phyloP scores from a whole-genome alignment of 2,888 invertebrate species.

The Temnothorax unifasciatus region DNA sequence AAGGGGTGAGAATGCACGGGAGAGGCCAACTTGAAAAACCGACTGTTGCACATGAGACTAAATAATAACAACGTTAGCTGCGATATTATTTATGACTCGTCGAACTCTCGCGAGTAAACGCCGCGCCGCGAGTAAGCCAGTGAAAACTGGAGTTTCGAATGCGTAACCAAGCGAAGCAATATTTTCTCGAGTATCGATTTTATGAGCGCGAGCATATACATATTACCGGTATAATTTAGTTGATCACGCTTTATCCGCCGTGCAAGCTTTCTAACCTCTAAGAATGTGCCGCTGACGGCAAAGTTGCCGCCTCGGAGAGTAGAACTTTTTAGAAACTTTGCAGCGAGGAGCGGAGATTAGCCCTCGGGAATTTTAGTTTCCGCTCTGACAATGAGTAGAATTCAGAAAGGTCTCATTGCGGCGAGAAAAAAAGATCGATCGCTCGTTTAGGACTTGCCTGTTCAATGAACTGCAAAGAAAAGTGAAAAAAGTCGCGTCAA shows the following conservation, averaged over 20 bases:
- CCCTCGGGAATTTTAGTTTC: slow-evolving; percentile 76
- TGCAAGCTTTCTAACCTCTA: slow-evolving; percentile 67
- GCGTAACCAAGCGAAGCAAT: slow-evolving; percentile 57
- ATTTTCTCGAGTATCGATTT: slow-evolving; percentile 73
- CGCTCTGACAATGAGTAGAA: slow-evolving; percentile 73
- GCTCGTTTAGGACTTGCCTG: slow-evolving; percentile 26
- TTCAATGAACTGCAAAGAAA: slow-evolving; percentile 11
- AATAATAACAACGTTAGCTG: slow-evolving; percentile 49
- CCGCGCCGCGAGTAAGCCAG: not conserved
- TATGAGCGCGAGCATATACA: slow-evolving; percentile 54
- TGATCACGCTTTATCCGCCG: slow-evolving; percentile 72
- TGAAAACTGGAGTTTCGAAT: slow-evolving; percentile 33
- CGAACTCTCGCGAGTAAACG: slow-evolving; percentile 41
- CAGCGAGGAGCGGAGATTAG: slow-evolving; percentile 72
- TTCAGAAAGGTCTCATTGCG: slow-evolving; percentile 69
- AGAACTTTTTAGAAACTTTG: slow-evolving; percentile 75
- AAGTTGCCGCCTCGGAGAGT: slow-evolving; percentile 70
- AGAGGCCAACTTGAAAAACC: slow-evolving; percentile 38
- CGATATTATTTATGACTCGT: slow-evolving; percentile 44
- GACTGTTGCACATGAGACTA: slow-evolving; percentile 36
- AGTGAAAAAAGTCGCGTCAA: not conserved
- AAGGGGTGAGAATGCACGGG: slow-evolving; percentile 21
- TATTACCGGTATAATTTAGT: slow-evolving; percentile 68
- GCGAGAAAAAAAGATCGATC: slow-evolving; percentile 60
- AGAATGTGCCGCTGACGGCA: slow-evolving; percentile 75